Percentiles rank a stretch among this genome's conserved stretches.
These are phyloP conservation scores for Enteromius fasciolatus DNA, from an alignment of 2,797 vertebrate species.

Conservation along the genomic window DNA sequence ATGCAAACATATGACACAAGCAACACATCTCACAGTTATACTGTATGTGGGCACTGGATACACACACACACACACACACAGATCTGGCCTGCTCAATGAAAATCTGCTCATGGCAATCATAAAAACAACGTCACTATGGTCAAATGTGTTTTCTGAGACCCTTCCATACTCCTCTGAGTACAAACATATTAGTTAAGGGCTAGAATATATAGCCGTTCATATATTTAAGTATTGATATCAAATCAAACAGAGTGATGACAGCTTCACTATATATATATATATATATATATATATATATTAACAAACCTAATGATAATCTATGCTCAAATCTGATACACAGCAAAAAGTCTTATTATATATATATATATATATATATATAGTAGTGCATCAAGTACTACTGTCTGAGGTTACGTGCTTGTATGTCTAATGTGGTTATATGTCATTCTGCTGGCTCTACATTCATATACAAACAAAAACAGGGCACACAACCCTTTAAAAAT, in stretches of 20 bases:
- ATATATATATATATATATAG: not conserved
- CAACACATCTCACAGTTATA: constrained; percentile 14
- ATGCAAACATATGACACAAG: constrained; percentile 25
- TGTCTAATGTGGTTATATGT: not conserved
- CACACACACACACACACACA: constrained; percentile 22
- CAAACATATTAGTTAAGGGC: not conserved
- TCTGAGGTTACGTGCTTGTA: not conserved
- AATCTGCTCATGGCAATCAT: constrained; percentile 27
- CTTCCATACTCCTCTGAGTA: not conserved
- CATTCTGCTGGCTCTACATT: not conserved
- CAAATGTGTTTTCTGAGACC: constrained; percentile 9
- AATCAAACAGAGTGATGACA: not conserved
- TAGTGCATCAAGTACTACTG: not conserved
- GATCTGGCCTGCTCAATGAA: constrained; percentile 30
- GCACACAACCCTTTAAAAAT: not conserved
- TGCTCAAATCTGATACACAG: not conserved
- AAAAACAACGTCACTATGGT: constrained; percentile 3
- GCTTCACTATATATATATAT: not conserved
- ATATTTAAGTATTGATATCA: not conserved
- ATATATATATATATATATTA: not conserved
- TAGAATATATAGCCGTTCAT: not conserved
- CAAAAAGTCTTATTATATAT: not conserved
- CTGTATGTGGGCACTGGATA: not conserved
- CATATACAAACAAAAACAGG: not conserved
- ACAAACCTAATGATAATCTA: not conserved